phyloP scores from a whole-genome alignment of 2,113 vertebrate genomes.

The Tragelaphus strepsiceros region DNA sequence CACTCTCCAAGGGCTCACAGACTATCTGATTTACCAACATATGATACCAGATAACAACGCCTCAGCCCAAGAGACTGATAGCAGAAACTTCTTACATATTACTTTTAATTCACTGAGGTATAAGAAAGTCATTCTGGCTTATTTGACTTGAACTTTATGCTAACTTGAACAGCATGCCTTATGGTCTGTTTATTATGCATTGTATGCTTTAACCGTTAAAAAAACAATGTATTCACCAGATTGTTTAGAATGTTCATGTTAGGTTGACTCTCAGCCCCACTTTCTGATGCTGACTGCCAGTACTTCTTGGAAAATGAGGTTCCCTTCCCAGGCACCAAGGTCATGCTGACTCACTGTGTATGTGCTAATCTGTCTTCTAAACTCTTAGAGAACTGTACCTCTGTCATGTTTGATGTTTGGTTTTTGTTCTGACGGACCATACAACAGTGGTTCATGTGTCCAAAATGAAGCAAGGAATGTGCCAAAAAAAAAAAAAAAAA shows the following conservation, averaged over 20 bases:
- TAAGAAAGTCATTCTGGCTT: not conserved
- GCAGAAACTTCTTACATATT: not conserved
- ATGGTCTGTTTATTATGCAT: not conserved
- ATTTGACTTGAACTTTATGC: not conserved
- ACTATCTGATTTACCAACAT: not conserved
- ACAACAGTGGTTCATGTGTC: fast-evolving
- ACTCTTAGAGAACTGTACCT: not conserved
- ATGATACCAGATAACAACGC: not conserved
- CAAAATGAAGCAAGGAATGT: not conserved
- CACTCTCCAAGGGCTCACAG: not conserved
- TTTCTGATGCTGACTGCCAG: not conserved
- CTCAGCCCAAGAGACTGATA: not conserved
- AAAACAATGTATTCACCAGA: not conserved
- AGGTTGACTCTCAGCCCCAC: not conserved
- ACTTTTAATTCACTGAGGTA: not conserved
- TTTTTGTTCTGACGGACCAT: not conserved
- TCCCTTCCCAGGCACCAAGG: not conserved
- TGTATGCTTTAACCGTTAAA: not conserved
- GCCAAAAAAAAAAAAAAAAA: not conserved
- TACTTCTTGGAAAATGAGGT: not conserved
- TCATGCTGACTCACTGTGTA: not conserved
- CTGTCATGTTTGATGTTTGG: not conserved
- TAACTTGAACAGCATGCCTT: not conserved
- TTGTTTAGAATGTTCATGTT: not conserved
- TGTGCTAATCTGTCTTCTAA: not conserved